Evolutionary conservation across 2,888 invertebrate genomes (phyloP), one percentile per base, ranked within the genome.

Genomic region (Pterostichus madidus): DNA sequence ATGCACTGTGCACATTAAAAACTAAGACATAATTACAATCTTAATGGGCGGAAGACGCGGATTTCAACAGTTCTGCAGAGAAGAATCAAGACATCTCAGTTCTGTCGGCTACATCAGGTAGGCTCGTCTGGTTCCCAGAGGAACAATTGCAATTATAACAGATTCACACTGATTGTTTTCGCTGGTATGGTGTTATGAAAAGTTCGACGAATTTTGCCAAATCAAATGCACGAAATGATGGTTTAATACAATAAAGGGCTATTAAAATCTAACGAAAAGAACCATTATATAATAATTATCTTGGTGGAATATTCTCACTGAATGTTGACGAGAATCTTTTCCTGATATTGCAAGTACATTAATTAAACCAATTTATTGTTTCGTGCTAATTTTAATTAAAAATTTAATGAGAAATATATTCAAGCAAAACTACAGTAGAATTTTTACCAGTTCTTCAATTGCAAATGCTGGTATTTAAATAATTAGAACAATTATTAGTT

Each of bases 151-250:
- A 49, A 49, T 49, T 49, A 49, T 49, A 49, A 49, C 49, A 49
- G 10, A 49, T 49, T 49, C 49, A 49, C 49, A 49, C 49, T 49
- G 49, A 49, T 49, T 49, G 49, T 49, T 2, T 49, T 49, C 13
- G 49, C n/a, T n/a, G 49, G 39, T 8, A 5, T 11, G 49, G n/a
- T 49, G n/a, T 49, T 49, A 49, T 49, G 49, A 49, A 49, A 49
- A 49, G n/a, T 49, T 49, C 49, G 49, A 49, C n/a, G 49, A 49
- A 49, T 39, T 49, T 49, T 49, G 49, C 49, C 49, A 49, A 49
- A 49, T 49, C 49, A 49, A 49, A 49, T 49, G 5, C 39, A 39
- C 8, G 39, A 39, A 39, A 39, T 39, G 39, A 39, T 39, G 6
- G 39, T 39, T 39, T 44, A 44, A 4, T 49, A n/a, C n/a, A 49